Percentiles rank a stretch among this genome's conserved stretches.
Evolutionary conservation across 2,888 invertebrate genomes (phyloP).

Genomic region (Tipula lateralis): DNA sequence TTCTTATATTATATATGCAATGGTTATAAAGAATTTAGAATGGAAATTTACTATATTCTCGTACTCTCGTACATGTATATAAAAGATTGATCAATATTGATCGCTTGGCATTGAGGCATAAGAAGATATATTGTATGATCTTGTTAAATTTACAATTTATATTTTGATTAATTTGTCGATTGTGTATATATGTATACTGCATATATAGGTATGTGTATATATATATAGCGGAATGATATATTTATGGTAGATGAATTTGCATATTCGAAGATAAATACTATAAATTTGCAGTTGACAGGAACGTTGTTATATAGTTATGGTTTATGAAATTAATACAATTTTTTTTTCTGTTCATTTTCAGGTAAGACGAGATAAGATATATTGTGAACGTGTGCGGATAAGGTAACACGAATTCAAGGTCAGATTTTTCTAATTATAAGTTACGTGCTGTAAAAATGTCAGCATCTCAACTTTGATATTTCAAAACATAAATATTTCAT

Average conservation of each 20-base stretch:
- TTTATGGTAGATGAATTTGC: slow-evolving; percentile 11
- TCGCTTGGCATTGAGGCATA: slow-evolving; percentile 13
- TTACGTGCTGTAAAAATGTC: not conserved
- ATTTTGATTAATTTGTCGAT: slow-evolving; percentile 24
- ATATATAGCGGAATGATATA: not conserved
- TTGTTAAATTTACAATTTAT: slow-evolving; percentile 19
- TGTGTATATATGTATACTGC: not conserved
- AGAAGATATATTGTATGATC: slow-evolving; percentile 1
- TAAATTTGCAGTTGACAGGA: slow-evolving; percentile 5
- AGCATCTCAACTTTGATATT: not conserved
- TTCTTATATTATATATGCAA: not conserved
- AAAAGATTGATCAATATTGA: not conserved
- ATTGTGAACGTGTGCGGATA: not conserved
- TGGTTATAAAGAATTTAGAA: not conserved
- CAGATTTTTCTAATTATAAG: not conserved
- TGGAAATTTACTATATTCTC: not conserved
- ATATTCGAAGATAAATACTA: not conserved
- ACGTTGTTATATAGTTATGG: slow-evolving; percentile 14
- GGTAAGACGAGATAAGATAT: not conserved
- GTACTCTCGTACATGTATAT: not conserved
- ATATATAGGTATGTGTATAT: not conserved
- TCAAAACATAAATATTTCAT: not conserved
- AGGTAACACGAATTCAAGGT: not conserved
- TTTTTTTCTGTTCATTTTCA: not conserved
- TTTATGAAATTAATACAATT: slow-evolving; percentile 24